Percentiles rank a stretch among this genome's conserved stretches.
Evolutionary conservation across 2,113 vertebrate genomes (phyloP).

Genomic region (Tricholaema leucomelas): DNA sequence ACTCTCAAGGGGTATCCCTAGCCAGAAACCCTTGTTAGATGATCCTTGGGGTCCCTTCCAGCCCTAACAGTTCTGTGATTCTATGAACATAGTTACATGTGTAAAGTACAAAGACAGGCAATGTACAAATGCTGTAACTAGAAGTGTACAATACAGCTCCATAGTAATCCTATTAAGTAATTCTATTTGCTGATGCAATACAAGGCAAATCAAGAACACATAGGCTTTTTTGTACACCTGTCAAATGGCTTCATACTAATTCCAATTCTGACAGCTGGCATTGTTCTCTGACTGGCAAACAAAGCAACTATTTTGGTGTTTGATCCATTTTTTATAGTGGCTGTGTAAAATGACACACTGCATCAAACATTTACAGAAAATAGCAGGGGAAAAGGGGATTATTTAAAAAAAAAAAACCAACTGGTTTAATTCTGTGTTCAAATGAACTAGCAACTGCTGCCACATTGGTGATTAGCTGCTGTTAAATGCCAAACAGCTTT

Average conservation of each 20-base stretch:
- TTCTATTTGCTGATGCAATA: conserved; percentile 67
- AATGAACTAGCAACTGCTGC: not conserved
- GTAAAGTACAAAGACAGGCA: conserved; percentile 32
- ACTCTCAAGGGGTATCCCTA: not conserved
- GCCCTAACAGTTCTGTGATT: too few relatives aligned
- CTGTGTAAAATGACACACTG: conserved; percentile 59
- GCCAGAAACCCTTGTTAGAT: too few relatives aligned
- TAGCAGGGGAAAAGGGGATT: not conserved
- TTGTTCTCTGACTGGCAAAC: conserved; percentile 76
- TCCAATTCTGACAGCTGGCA: conserved; percentile 67
- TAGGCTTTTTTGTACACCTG: conserved; percentile 63
- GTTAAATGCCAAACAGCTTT: not conserved
- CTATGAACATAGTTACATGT: not conserved
- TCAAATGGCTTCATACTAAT: conserved; percentile 74
- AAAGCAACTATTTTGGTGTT: conserved; percentile 70
- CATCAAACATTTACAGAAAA: conserved; percentile 67
- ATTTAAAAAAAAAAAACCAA: too few relatives aligned
- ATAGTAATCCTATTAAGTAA: conserved; percentile 56
- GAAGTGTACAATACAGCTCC: conserved; percentile 30
- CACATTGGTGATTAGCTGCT: not conserved
- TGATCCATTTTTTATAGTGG: conserved; percentile 70
- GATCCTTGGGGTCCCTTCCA: too few relatives aligned
- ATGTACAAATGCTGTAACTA: conserved; percentile 28
- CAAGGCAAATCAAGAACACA: conserved; percentile 66
- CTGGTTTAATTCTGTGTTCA: not conserved